Evolutionary conservation across 2,797 vertebrate species (phyloP).

Genomic region (Coilia nasus): DNA sequence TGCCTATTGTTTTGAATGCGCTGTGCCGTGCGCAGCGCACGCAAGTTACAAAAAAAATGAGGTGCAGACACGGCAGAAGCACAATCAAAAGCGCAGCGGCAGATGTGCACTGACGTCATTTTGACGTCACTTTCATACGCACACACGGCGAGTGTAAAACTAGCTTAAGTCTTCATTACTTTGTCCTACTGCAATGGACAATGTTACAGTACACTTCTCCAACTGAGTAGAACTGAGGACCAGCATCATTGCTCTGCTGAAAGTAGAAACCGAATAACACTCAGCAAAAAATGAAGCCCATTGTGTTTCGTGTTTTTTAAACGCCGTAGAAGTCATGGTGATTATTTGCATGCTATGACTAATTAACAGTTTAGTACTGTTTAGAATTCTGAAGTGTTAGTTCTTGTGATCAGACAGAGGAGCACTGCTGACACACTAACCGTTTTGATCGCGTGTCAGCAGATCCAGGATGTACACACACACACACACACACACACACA

Average conservation of each 20-base stretch:
- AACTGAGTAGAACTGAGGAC: too few species aligned
- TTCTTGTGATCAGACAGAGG: background rate
- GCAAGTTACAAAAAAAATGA: too few species aligned
- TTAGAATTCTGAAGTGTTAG: background rate
- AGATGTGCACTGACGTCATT: too few species aligned
- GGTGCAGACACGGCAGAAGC: too few species aligned
- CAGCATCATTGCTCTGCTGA: background rate
- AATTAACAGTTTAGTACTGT: background rate
- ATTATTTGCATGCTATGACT: background rate
- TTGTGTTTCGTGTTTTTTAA: background rate
- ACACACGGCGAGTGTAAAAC: too few species aligned
- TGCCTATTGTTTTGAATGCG: too few species aligned
- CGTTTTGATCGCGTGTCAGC: constrained; percentile 12
- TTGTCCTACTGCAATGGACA: constrained; percentile 70
- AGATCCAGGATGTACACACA: constrained; percentile 31
- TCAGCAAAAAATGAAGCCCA: background rate
- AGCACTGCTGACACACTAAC: background rate
- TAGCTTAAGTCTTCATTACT: too few species aligned
- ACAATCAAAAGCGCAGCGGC: too few species aligned
- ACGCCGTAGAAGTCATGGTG: background rate
- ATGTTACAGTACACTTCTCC: constrained; percentile 60
- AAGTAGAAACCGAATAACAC: background rate
- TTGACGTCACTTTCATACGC: too few species aligned
- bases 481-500: constrained; percentile 45
- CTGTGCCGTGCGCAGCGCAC: too few species aligned